A percentile compares a stretch with the other conserved stretches of the same genome.
phyloP scores from a whole-genome alignment of 2,797 vertebrate species.

The Hydrocynus forskahlii region DNA sequence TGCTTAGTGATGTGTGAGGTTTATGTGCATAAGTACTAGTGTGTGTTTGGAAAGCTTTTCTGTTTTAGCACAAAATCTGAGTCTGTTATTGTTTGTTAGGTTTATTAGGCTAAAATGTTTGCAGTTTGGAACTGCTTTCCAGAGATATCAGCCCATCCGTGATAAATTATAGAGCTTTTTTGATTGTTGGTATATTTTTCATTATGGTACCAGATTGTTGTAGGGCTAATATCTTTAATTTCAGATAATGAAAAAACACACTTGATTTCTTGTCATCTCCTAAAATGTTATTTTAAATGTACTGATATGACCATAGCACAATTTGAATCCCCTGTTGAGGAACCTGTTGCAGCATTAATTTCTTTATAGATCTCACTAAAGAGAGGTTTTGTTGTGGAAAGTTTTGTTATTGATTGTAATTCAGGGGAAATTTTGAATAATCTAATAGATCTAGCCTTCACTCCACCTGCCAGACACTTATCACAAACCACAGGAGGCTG shows the following conservation, averaged over 20 bases:
- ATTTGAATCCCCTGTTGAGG: too few species aligned
- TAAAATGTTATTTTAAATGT: too few species aligned
- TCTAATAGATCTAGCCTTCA: background rate
- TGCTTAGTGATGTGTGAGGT: slow-evolving; percentile 58
- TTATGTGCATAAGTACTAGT: slow-evolving; percentile 6
- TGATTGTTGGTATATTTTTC: too few species aligned
- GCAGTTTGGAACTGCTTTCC: background rate
- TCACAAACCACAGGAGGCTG: background rate
- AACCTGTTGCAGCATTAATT: too few species aligned
- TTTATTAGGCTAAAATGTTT: background rate
- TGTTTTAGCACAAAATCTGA: background rate
- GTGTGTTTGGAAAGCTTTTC: slow-evolving; percentile 12
- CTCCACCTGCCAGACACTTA: background rate
- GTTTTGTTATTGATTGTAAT: background rate
- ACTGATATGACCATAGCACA: too few species aligned
- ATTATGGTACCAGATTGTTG: too few species aligned
- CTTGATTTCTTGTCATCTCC: too few species aligned
- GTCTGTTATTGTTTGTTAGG: background rate
- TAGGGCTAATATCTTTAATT: too few species aligned
- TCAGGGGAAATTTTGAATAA: background rate
- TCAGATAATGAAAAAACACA: too few species aligned
- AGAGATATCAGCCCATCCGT: background rate
- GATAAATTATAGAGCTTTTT: too few species aligned
- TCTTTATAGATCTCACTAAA: too few species aligned
- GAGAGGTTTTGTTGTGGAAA: background rate